Evolutionary conservation across 1,140 invertebrate species (phyloP).

Genomic region (Atta cephalotes): DNA sequence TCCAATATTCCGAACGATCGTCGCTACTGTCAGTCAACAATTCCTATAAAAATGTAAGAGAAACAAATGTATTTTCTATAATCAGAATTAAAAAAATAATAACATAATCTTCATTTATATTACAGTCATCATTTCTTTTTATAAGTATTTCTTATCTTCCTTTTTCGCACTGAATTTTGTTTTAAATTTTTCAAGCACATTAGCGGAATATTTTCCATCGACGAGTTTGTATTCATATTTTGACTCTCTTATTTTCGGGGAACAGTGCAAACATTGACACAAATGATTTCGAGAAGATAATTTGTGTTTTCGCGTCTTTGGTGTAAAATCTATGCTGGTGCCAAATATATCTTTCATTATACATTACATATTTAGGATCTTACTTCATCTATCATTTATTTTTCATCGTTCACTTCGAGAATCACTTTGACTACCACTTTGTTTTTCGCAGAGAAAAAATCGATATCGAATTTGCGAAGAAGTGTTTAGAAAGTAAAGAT

Average conservation of each 20-base stretch:
- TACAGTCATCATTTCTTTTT: background rate
- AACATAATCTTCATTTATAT: background rate
- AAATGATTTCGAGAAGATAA: background rate
- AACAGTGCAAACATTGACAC: slow-evolving; percentile 2
- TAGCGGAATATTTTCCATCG: background rate
- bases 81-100: background rate
- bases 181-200: slow-evolving; percentile 10
- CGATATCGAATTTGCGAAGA: no score
- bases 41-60: slow-evolving; percentile 78
- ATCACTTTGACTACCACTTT: no score
- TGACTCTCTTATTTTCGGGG: background rate
- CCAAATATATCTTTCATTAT: slow-evolving; percentile 3
- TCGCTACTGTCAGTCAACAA: slow-evolving; percentile 87
- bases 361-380: background rate
- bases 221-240: background rate
- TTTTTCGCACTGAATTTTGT: background rate
- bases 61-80: slow-evolving; percentile 34
- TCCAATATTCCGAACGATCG: slow-evolving; percentile 86
- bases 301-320: background rate
- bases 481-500: no score
- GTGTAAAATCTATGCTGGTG: background rate
- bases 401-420: background rate
- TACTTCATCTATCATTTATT: slow-evolving; percentile 4
- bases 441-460: no score
- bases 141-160: slow-evolving; percentile 3